Conservation (phyloP, 2,113 vertebrate genomes). For the Aegotheles bennettii region DNA sequence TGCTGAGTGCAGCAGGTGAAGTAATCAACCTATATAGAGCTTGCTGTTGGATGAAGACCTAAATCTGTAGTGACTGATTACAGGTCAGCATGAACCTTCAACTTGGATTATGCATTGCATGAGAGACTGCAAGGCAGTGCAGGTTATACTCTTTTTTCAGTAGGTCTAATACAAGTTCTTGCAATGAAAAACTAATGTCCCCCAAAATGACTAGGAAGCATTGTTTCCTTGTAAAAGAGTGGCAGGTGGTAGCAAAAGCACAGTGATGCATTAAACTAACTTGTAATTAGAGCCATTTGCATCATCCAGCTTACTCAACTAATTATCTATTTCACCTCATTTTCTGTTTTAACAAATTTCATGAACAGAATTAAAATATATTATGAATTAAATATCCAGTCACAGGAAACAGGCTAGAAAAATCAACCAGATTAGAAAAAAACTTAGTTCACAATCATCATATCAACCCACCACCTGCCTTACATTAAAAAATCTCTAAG, state of each 20-base stretch:
- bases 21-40: neutral
- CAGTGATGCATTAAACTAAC: neutral
- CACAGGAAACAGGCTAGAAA: neutral
- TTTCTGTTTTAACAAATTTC: neutral
- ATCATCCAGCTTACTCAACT: neutral
- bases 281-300: neutral
- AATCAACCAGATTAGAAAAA: neutral
- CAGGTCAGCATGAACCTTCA: constrained; percentile 12
- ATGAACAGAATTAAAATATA: neutral
- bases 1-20: constrained; percentile 6
- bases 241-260: neutral
- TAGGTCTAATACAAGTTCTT: constrained; percentile 10
- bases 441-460: neutral
- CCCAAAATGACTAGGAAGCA: neutral
- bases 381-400: neutral
- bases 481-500: neutral
- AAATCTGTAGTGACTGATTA: neutral
- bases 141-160: neutral
- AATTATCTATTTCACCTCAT: neutral
- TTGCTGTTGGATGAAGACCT: neutral
- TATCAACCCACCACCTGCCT: neutral
- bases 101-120: neutral
- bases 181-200: neutral
- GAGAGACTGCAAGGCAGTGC: neutral
- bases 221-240: neutral